phyloP scores from a whole-genome alignment of 37 sponge, comb jelly and placozoan species.

The Geodia barretti region DNA sequence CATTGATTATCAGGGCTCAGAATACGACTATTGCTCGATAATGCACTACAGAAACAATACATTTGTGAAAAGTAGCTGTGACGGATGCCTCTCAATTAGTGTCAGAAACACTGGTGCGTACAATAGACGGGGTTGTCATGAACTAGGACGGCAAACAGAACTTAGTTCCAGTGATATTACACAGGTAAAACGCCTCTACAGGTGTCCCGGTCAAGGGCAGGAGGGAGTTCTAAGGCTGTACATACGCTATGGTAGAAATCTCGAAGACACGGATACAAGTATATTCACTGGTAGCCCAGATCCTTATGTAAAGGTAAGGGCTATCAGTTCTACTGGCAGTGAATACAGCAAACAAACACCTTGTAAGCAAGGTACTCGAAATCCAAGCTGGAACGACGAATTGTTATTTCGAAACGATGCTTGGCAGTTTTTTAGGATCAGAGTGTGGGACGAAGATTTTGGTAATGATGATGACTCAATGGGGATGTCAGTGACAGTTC shows the following conservation, averaged over 20 bases:
- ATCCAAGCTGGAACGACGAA: conserved; percentile 28
- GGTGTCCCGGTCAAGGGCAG: neutral
- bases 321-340: neutral
- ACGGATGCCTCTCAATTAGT: neutral
- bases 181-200: neutral
- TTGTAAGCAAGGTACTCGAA: neutral
- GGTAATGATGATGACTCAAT: neutral
- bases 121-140: neutral
- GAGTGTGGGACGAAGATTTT: conserved; percentile 14
- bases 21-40: neutral
- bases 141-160: neutral
- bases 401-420: conserved; percentile 4
- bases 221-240: neutral
- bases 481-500: neutral
- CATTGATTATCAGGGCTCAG: neutral
- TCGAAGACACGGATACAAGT: neutral
- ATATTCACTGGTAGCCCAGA: neutral
- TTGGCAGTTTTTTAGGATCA: conserved; percentile 1
- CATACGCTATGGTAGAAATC: neutral
- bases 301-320: neutral
- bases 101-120: neutral
- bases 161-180: neutral
- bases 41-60: neutral
- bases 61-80: neutral
- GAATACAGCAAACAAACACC: neutral